Base-by-base conservation (phyloP, 1,140 invertebrate genomes). In the Bombus pyrosoma region DNA sequence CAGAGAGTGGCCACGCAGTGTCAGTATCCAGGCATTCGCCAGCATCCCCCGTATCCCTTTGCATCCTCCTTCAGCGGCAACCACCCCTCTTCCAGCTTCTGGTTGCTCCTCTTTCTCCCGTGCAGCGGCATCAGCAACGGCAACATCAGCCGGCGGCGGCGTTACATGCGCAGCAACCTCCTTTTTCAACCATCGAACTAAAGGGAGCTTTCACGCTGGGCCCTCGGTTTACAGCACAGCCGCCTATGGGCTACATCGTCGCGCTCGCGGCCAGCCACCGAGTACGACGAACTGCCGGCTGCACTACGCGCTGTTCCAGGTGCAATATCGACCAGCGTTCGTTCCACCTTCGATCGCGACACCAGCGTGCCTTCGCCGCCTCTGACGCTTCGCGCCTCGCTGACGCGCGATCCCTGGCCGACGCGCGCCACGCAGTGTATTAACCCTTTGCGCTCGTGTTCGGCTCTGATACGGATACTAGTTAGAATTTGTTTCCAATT, bases 21-120 rank as follows among this genome's bases (percentile, higher is more conserved):
- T 91, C 91, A 90, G 91, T 89, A 91, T 87, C 91, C 90, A 90
- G 88, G 88, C 91, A 89, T 90, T 91, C 86, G 85, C 88, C 81
- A 80, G 68, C 81, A 82, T 89, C 81, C 87, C 85, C 74, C 64
- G 71, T 83, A 77, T 71, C 88, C 74, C 57, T 71, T 82, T 81
- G 78, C 89, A 83, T 85, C 87, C 90, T 89, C 62, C 84, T 85
- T 59, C 37, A 18, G n/a, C n/a, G 47, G 59, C 47, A 53, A 53
- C 32, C 83, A 81, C 81, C 87, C 83, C 87, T 64, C 43, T 43
- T 71, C 57, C 83, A n/a, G 64, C 74, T 68, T 85, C 72, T 75
- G 32, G 39, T 28, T n/a, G 59, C n/a, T 66, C 41, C 77, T 81
- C 77, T 80, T 74, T 53, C 71, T 85, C 43, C 18, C 39, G 25